phyloP scores from a whole-genome alignment of 2,797 vertebrate species.

The Rhinichthys osculus region DNA sequence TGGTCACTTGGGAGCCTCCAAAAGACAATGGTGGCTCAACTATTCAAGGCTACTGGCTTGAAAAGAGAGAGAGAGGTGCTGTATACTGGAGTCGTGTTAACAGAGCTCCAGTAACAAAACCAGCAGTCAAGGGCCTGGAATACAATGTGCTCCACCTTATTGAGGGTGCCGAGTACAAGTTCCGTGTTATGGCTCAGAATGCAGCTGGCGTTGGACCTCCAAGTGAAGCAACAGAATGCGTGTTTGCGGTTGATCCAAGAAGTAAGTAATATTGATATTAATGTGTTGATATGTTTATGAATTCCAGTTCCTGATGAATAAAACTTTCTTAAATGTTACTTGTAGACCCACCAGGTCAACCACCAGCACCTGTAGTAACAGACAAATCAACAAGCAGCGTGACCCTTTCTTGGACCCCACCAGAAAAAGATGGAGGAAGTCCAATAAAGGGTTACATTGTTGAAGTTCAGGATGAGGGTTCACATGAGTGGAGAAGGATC shows the following conservation, averaged over 20 bases:
- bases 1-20: conserved; percentile 93
- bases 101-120: conserved; percentile 91
- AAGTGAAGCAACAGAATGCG: conserved; percentile 89
- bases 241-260: conserved; percentile 86
- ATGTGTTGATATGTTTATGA: neutral
- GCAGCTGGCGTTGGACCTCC: conserved; percentile 92
- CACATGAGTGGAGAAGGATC: conserved; percentile 89
- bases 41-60: conserved; percentile 97
- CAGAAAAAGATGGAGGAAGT: conserved; percentile 92
- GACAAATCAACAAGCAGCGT: conserved; percentile 93
- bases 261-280: conserved; percentile 81
- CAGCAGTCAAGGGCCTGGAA: conserved; percentile 88
- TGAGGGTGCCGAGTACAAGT: conserved; percentile 93
- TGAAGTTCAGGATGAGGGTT: conserved; percentile 95
- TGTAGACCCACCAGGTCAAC: conserved; percentile 86
- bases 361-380: conserved; percentile 86
- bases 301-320: neutral
- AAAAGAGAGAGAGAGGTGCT: conserved; percentile 94
- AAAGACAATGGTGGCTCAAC: conserved; percentile 91
- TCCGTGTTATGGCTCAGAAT: conserved; percentile 93
- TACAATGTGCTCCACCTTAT: conserved; percentile 89
- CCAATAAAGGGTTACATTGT: conserved; percentile 95
- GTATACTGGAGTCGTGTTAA: conserved; percentile 95
- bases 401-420: conserved; percentile 89
- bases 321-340: conserved; percentile 40